A percentile compares a stretch with the other conserved stretches of the same genome.
These are phyloP conservation scores for Austrofundulus limnaeus DNA, from an alignment of 2,113 vertebrate species.

Conservation along the genomic window DNA sequence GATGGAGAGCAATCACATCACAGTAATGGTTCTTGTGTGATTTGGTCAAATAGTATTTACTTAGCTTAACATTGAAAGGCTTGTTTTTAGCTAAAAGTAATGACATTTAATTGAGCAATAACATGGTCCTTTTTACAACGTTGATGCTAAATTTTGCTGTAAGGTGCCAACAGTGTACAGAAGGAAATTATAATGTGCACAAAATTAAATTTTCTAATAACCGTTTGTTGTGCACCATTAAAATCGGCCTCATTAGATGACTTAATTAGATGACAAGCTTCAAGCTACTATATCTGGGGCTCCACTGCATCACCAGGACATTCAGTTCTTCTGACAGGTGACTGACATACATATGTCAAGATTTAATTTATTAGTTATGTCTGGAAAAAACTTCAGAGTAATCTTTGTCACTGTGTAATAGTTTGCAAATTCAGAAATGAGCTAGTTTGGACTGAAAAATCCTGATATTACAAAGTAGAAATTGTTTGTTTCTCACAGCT, in stretches of 20 bases:
- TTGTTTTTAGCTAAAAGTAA: not conserved
- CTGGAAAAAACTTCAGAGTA: too few species aligned
- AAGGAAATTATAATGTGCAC: slow-evolving; percentile 32
- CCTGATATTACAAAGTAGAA: slow-evolving; percentile 13
- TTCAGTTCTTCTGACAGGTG: not conserved
- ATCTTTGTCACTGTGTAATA: slow-evolving; percentile 11
- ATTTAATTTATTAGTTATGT: too few species aligned
- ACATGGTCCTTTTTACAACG: not conserved
- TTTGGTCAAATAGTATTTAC: not conserved
- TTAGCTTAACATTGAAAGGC: slow-evolving; percentile 10
- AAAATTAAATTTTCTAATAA: slow-evolving; percentile 38
- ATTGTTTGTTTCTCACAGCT: slow-evolving; percentile 11
- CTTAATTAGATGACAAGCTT: slow-evolving; percentile 41
- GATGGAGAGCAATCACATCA: not conserved
- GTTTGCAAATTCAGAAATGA: slow-evolving; percentile 12
- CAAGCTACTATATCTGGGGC: slow-evolving; percentile 18
- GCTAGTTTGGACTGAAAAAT: slow-evolving; percentile 17
- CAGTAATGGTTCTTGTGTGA: not conserved
- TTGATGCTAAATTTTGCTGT: not conserved
- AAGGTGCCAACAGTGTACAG: slow-evolving; percentile 8
- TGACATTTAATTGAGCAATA: slow-evolving; percentile 4
- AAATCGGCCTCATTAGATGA: slow-evolving; percentile 31
- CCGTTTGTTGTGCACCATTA: slow-evolving; percentile 44
- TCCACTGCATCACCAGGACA: not conserved
- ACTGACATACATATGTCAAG: too few species aligned